Evolutionary conservation across 2,797 vertebrate species (phyloP), one percentile per base, ranked within the genome.

Genomic region (Tympanoctomys barrerae): DNA sequence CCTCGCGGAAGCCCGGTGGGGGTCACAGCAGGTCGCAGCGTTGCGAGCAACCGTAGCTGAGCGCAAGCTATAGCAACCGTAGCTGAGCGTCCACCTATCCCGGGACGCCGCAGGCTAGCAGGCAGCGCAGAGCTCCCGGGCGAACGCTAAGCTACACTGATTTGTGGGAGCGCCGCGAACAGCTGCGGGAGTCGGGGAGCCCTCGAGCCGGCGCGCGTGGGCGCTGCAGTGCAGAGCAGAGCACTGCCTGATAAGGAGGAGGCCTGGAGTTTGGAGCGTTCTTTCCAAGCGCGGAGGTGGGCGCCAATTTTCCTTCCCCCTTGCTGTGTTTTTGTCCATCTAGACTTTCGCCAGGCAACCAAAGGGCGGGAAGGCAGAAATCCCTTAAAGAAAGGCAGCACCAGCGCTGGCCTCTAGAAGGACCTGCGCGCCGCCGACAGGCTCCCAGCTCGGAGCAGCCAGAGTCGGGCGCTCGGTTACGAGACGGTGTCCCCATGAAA

Each of bases 1-100:
- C 14, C 21, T 6, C 0, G 6, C 49, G 11, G 5, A 2, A 33
- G 62, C 36, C 28, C 21, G 0, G 2, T 62, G 0, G 28, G 28
- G 7, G 59, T 31, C 1, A 24, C 42, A 77, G 81, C 73, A 5
- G 83, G 57, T 36, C 14, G 0, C 78, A 1, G 4, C 6, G 1
- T 22, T 0, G 5, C 18, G 33, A 61, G 52, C 77, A 2, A 16
- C 33, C 3, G 66, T 7, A 11, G 52, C 19, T 52, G 18, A 2
- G 87, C 14, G 1, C 1, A 59, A 52, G 71, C n/a, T n/a, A n/a
- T n/a, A 61, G 52, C 77, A 2, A 16, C 33, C 3, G 66, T 7
- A 11, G 52, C 19, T 52, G 18, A 2, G 87, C 14, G 1, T 61
- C 62, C 33, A 13, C 33, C 36, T 0, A 13, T 14, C 77, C 70